Conservation (phyloP, 2,113 vertebrate genomes). For the Tetraodon nigroviridis region DNA sequence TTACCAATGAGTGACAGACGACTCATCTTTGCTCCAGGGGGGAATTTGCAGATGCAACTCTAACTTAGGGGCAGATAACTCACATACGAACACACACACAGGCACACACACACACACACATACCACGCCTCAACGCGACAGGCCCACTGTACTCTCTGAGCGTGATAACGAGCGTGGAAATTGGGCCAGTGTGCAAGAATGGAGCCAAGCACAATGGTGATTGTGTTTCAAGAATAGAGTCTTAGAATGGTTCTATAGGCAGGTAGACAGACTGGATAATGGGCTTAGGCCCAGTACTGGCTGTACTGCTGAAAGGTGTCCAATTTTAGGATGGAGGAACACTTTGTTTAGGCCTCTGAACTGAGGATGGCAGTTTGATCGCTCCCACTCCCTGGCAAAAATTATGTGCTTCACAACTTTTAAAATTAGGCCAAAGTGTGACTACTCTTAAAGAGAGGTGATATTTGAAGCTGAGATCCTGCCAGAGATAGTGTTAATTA, state of each 20-base stretch:
- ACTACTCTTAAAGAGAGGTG: background rate
- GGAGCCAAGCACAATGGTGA: constrained; percentile 58
- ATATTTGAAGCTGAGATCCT: constrained; percentile 5
- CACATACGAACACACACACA: constrained; percentile 19
- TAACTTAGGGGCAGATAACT: constrained; percentile 69
- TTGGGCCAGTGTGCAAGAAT: constrained; percentile 62
- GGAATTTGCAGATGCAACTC: constrained; percentile 70
- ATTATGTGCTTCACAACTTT: background rate
- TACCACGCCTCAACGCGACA: background rate
- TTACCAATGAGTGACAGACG: constrained; percentile 70
- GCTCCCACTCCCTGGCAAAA: background rate
- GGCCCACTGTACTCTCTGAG: constrained; percentile 45
- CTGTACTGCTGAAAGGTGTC: constrained; percentile 38
- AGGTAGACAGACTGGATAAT: constrained; percentile 55
- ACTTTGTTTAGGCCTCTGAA: background rate
- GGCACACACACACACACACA: constrained; percentile 30
- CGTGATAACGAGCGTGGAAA: constrained; percentile 70
- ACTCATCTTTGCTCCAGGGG: constrained; percentile 70
- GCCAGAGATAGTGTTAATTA: background rate
- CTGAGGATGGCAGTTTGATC: no score
- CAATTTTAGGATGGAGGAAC: background rate
- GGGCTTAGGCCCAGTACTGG: constrained; percentile 36
- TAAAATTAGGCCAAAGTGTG: background rate
- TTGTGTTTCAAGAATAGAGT: constrained; percentile 56
- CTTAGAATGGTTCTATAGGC: constrained; percentile 35